Evolutionary conservation across 92 coral and sea anemone genomes (phyloP).

Genomic region (Actinernus sp.): DNA sequence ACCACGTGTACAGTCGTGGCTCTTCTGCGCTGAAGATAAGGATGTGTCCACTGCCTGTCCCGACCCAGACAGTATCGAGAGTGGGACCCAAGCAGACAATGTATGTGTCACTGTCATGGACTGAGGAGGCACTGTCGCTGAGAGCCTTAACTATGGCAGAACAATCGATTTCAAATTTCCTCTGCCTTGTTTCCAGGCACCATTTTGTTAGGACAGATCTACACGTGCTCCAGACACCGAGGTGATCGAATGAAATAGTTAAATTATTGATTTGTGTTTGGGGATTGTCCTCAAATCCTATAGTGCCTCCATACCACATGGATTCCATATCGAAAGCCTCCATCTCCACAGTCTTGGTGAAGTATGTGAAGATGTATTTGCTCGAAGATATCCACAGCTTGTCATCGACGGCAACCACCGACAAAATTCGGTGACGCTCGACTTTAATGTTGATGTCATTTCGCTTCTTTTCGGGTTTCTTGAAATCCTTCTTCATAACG

Average conservation of each 20-base stretch:
- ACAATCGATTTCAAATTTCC: conserved; percentile 75
- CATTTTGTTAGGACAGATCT: conserved; percentile 87
- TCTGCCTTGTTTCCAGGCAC: conserved; percentile 72
- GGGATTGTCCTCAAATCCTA: conserved; percentile 75
- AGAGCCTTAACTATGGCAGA: conserved; percentile 41
- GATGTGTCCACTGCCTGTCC: conserved; percentile 88
- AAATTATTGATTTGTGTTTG: conserved; percentile 72
- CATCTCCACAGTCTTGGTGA: conserved; percentile 78
- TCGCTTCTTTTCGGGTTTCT: conserved; percentile 75
- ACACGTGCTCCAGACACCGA: conserved; percentile 79
- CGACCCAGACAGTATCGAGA: conserved; percentile 91
- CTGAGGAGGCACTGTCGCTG: background rate
- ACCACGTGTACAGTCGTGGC: conserved; percentile 84
- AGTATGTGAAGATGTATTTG: conserved; percentile 80
- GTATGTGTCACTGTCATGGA: conserved; percentile 55
- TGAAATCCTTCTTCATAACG: conserved; percentile 75
- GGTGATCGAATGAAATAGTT: conserved; percentile 54
- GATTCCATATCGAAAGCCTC: conserved; percentile 93
- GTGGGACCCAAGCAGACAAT: conserved; percentile 82
- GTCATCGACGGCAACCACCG: conserved; percentile 61
- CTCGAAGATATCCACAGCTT: conserved; percentile 89
- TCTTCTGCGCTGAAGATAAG: conserved; percentile 79
- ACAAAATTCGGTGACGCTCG: conserved; percentile 77
- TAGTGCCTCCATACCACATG: conserved; percentile 88
- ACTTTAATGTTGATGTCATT: conserved; percentile 45